Base-by-base conservation (phyloP, 2,888 invertebrate genomes). In the Seladonia tumulorum region DNA sequence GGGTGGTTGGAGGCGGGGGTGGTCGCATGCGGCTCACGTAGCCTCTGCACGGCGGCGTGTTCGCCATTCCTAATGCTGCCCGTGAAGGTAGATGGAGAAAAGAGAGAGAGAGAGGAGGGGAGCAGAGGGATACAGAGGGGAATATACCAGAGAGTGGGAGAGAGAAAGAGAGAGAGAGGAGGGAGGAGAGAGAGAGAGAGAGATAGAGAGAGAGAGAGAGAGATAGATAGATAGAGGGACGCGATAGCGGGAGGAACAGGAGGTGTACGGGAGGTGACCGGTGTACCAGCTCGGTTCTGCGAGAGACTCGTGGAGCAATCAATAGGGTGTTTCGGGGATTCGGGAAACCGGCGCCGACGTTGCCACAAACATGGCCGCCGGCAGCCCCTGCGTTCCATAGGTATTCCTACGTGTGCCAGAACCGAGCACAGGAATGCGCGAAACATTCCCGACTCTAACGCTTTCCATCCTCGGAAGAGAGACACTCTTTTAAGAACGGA, bases 1-100 rank as follows among this genome's bases (percentile, higher is more conserved):
- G 90, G 90, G 92, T 89, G 89, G 90, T 87, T 89, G 92, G 88
- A 91, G 92, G 92, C 90, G 94, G 92, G 93, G 94, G 94, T 94
- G 93, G 94, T 94, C 94, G 95, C 95, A 96, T 96, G 96, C 96
- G 94, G 95, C 96, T 96, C 96, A 96, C 96, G 96, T 96, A 96
- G 95, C 95, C 95, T 96, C 96, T 96, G 96, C 96, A 96, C 95
- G 94, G 95, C 95, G 95, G 95, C 96, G 96, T 96, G 96, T 96
- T 96, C 96, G 95, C 96, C 96, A 96, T 96, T 95, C 96, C 95
- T 96, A 96, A 96, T 96, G 95, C 95, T 94, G 93, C 94, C 84
- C 83, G 88, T 87, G 91, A 93, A 91, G 92, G 92, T 92, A 90
- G 93, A 92, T 90, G 91, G 90, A 89, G 90, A 88, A 90, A 87